Evolutionary conservation across 2,797 vertebrate species (phyloP).

Genomic region (Tiaroga cobitis): DNA sequence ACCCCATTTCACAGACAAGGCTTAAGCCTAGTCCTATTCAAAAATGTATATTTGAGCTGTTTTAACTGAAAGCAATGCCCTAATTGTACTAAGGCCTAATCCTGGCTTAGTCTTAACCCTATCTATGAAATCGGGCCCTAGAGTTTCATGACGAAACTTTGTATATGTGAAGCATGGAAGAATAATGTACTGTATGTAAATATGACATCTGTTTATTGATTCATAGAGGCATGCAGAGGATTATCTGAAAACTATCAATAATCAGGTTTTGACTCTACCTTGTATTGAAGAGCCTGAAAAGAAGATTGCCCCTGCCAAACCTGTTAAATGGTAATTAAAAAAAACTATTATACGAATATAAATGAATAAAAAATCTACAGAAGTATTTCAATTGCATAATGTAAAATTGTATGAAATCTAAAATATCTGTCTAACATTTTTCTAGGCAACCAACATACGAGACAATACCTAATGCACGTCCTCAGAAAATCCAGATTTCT

Average conservation of each 20-base stretch:
- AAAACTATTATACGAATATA: not conserved
- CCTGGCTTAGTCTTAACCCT: no score
- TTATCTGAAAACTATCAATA: conserved; percentile 75
- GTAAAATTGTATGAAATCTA: not conserved
- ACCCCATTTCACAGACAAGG: no score
- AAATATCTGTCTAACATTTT: conserved; percentile 18
- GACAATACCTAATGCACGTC: conserved; percentile 58
- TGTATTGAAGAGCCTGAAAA: conserved; percentile 65
- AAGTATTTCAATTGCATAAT: not conserved
- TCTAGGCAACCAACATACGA: conserved; percentile 69
- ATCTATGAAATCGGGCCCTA: no score
- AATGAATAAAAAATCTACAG: not conserved
- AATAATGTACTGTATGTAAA: not conserved
- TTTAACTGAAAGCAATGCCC: no score
- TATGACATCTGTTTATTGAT: conserved; percentile 18
- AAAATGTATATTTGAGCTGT: no score
- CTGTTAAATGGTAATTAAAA: conserved; percentile 70
- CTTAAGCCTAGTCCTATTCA: no score
- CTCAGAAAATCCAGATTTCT: conserved; percentile 46
- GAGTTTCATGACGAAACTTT: no score
- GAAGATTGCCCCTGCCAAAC: conserved; percentile 54
- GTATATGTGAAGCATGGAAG: not conserved
- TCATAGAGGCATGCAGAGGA: conserved; percentile 71
- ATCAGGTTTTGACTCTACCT: conserved; percentile 76
- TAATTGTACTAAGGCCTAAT: no score